Percentiles rank a stretch among this genome's conserved stretches.
Evolutionary conservation across 2,113 vertebrate species (phyloP).

Genomic region (Alouatta palliata): DNA sequence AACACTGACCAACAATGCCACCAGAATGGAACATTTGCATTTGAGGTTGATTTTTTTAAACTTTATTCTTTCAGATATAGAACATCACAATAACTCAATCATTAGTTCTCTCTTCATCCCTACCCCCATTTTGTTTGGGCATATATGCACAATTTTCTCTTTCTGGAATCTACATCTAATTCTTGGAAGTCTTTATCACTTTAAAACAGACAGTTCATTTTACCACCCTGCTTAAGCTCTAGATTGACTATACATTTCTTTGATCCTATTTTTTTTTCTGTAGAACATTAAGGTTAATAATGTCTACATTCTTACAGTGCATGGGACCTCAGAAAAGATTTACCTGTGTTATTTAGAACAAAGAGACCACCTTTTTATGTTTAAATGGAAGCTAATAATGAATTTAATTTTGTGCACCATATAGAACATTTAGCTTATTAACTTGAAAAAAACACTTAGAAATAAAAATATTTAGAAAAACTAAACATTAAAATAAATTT

Average conservation of each 20-base stretch:
- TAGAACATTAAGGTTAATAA: constrained; percentile 75
- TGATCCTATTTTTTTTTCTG: neutral
- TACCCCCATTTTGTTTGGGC: constrained; percentile 77
- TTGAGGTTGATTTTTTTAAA: constrained; percentile 5
- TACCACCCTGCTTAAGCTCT: constrained; percentile 72
- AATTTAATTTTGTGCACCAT: constrained; percentile 51
- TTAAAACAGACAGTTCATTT: constrained; percentile 80
- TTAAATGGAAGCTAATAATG: constrained; percentile 27
- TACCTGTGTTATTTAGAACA: constrained; percentile 50
- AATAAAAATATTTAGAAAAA: constrained; percentile 45
- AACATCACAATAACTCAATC: constrained; percentile 72
- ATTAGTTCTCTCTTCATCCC: constrained; percentile 58
- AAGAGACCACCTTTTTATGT: constrained; percentile 49
- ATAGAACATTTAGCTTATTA: constrained; percentile 24
- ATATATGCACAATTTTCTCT: constrained; percentile 78
- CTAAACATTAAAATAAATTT: constrained; percentile 41
- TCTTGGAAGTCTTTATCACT: constrained; percentile 83
- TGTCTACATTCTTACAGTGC: constrained; percentile 68
- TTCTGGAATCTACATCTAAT: constrained; percentile 79
- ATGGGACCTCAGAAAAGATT: constrained; percentile 47
- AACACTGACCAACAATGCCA: constrained; percentile 74
- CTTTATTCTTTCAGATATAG: constrained; percentile 60
- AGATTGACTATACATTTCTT: constrained; percentile 74
- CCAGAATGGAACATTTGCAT: constrained; percentile 64
- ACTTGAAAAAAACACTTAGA: constrained; percentile 11